Base-by-base conservation (phyloP, 2,888 invertebrate species). In the Proisotoma minuta region DNA sequence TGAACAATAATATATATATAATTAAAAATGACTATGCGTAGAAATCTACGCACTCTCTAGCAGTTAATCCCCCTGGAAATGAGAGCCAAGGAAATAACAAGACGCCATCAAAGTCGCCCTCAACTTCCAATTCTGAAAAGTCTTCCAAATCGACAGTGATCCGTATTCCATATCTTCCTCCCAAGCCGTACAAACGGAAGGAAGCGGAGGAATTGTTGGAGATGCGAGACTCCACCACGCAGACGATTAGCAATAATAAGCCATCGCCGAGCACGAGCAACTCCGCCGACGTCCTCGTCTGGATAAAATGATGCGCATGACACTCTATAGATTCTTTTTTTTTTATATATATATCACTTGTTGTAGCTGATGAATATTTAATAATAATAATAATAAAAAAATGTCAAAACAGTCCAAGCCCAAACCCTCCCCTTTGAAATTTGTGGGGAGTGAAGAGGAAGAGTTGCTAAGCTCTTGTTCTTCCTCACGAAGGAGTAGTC, bases 281-380 rank as follows among this genome's bases (percentile, higher is more conserved):
- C 57, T 8, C 2, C 49, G 24, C 10, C 48, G 43, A 43, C 20
- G 5, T 43, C 5, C 43, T 43, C 18, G 43, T 43, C 4, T 43
- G 43, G 43, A 43, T 43, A 5, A 43, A 43, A n/a, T 43, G 20
- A 34, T 34, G 60, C 62, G 15, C 62, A 66, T 15, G 61, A 61
- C 26, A 57, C 62, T 2, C 60, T 48, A 43, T 26, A 49, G 4
- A 58, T 48, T 34, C 49, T 50, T 3, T 18, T 27, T 29, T n/a
- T 58, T 3, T 43, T 28, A 28, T 34, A 43, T 15, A 48, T 26
- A n/a, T n/a, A n/a, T n/a, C n/a, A 34, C 8, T 34, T 15, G 34
- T 34, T 34, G 34, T 34, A 8, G 15, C 15, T 10, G 34, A 34
- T 8, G 15, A 10, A 10, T 34, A 10, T 34, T 34, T 34, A 34